Evolutionary conservation across 2,113 vertebrate species (phyloP), one percentile per base, ranked within the genome.

Genomic region (Scopus umbretta): DNA sequence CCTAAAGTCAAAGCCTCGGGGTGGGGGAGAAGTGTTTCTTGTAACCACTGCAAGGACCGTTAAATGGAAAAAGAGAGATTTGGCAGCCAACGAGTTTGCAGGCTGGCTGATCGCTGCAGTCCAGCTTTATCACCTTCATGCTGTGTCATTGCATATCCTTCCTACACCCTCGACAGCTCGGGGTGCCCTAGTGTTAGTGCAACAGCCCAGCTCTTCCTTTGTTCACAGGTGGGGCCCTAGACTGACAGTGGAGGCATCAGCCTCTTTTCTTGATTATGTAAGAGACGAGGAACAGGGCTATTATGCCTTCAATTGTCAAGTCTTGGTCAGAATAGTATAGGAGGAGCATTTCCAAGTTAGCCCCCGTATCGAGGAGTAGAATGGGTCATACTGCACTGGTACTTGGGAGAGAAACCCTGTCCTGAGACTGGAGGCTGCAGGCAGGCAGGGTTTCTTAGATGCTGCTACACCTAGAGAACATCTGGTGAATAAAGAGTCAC

Each of bases 111-210:
- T 25, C 9, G 13, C 23, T 2, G 2, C 2, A 6, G 45, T 34
- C 26, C 79, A 43, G 15, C 53, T 30, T 10, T 3, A 16, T 4
- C 1, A 0, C 42, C 56, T 63, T 40, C 2, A 0, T 4, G 75
- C 4, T 0, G 3, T 16, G 81, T 6, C 49, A 30, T 3, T 20
- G 81, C 71, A 12, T 26, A 1, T 55, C 38, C 36, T 43, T 38
- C 55, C 61, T 7, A 15, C 18, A 1, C 29, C 21, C 53, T 25
- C 1, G 3, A 4, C n/a, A 26, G 52, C 65, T n/a, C 1, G 0
- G 42, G 30, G 21, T 22, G 82, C 15, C 62, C 59, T 19, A 6
- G 27, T 1, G 13, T 8, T 5, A 38, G 25, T 47, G 17, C 34
- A 13, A 16, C 10, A 14, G 42, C 43, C n/a, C n/a, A 7, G 43